These are phyloP conservation scores for Ceyx margarethae DNA, from an alignment of 2,113 vertebrate genomes.

Conservation along the genomic window DNA sequence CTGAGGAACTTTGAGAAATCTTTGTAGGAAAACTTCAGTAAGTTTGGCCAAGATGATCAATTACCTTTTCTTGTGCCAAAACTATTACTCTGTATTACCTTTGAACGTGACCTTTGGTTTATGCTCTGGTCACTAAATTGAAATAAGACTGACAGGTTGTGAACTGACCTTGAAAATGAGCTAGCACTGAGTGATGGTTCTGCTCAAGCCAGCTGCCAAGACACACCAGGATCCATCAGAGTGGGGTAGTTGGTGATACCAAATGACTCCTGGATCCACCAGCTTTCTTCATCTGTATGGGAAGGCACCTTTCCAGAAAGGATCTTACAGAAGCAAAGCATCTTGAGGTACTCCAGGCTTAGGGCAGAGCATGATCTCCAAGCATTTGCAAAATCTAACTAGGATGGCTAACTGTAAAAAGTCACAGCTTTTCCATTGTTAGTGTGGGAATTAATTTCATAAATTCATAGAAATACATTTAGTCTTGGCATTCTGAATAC, in stretches of 20 bases:
- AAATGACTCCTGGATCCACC: background rate
- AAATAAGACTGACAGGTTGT: background rate
- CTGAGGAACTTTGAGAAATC: background rate
- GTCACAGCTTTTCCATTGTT: background rate
- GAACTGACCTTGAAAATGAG: background rate
- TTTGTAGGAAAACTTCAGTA: background rate
- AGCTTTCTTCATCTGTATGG: background rate
- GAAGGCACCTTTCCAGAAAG: background rate
- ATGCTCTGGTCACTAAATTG: background rate
- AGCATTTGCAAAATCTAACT: background rate
- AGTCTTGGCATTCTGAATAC: background rate
- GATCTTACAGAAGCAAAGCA: background rate
- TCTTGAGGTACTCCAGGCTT: background rate
- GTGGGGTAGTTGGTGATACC: background rate
- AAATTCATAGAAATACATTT: background rate
- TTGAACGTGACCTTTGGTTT: background rate
- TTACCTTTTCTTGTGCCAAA: background rate
- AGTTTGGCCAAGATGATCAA: background rate
- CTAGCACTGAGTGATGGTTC: background rate
- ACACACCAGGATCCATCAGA: background rate
- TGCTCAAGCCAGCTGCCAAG: background rate
- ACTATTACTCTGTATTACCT: background rate
- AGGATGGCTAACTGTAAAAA: background rate
- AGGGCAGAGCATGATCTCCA: background rate
- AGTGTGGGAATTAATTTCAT: background rate